Evolutionary conservation across 2,888 invertebrate genomes (phyloP), one percentile per base, ranked within the genome.

Genomic region (Tillus elongatus): DNA sequence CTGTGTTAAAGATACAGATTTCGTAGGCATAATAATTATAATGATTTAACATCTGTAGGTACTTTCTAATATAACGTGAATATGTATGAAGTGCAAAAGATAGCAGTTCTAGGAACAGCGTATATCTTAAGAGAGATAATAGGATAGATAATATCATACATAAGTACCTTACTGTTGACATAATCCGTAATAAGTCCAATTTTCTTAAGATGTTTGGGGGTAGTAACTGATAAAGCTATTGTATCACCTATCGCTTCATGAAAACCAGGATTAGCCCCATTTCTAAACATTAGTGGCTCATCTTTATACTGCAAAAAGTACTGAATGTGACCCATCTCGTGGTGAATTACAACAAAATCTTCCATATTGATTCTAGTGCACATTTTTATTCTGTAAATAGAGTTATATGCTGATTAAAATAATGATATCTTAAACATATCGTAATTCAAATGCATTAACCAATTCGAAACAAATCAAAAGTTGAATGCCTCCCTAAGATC

Each of bases 301-400:
- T 74, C 57, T 16, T 69, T 66, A 47, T 79, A 80, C 41, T 74
- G 72, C 45, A 73, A 68, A 52, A 72, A 77, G 51, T 80, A 80
- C 49, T 79, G 73, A 1, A 79, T 72, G 44, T 79, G 79, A 0
- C 78, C 78, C 57, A 79, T 80, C 62, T 86, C 85, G 51, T 85
- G 85, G 49, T 85, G 82, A 1, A 79, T 75, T 0, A 78, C 79
- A 40, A 73, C 67, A 48, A 80, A 74, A 56, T 78, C 71, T 8
- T 68, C 69, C 43, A 64, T 69, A 0, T 70, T 72, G 3, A 75
- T 63, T 2, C 66, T 59, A 0, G 77, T 74, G 45, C 79, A 80
- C 58, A 78, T 73, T 46, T 73, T 72, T 41, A 80, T 73, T 54
- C 77, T 74, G 31, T 2, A 48, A 36, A 14, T 28, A 53, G 52